Evolutionary conservation across 2,888 invertebrate species (phyloP), one percentile per base, ranked within the genome.

Genomic region (Hirtodrosophila cameraria): DNA sequence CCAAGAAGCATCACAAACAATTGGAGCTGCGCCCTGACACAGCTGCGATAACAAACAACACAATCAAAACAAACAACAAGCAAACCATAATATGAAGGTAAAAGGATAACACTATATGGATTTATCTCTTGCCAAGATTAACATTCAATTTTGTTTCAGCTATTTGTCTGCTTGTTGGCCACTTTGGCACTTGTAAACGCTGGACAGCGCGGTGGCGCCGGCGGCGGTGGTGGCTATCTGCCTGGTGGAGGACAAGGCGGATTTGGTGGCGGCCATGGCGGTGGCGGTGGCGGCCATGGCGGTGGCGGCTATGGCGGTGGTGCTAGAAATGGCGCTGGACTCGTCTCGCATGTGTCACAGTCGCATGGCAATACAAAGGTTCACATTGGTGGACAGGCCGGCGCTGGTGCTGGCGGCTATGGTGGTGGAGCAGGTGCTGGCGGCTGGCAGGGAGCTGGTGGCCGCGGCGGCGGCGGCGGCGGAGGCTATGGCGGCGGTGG

Each of bases 81-180:
- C n/a, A n/a, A n/a, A n/a, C n/a, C n/a, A n/a, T 48, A 70, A 42
- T 50, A 79, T 79, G 78, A 79, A 79, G 78, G 78, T 84, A 62
- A 54, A 0, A 18, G 31, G 15, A 39, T 8, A 3, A 9, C 4
- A 3, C 12, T 11, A 8, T 33, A 30, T n/a, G n/a, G 25, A 30
- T 25, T 16, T 3, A 5, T 11, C 9, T 18, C 5, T 0, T 11
- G 20, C 2, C 3, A 7, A 9, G 9, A 25, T 15, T 45, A 39
- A 45, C 12, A 20, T 27, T 28, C 9, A 43, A 3, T 8, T 2
- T 30, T 6, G 27, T 45, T 42, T 9, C 39, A 84, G 84, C 67
- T 84, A 20, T 83, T 84, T 35, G 79, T 84, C 30, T 86, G 83
- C 66, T 54, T 84, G 39, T 62, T 84, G 38, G 86, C 78, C 27